These are phyloP conservation scores for Spheniscus mendiculus DNA, from an alignment of 2,113 vertebrate species.

Conservation along the genomic window DNA sequence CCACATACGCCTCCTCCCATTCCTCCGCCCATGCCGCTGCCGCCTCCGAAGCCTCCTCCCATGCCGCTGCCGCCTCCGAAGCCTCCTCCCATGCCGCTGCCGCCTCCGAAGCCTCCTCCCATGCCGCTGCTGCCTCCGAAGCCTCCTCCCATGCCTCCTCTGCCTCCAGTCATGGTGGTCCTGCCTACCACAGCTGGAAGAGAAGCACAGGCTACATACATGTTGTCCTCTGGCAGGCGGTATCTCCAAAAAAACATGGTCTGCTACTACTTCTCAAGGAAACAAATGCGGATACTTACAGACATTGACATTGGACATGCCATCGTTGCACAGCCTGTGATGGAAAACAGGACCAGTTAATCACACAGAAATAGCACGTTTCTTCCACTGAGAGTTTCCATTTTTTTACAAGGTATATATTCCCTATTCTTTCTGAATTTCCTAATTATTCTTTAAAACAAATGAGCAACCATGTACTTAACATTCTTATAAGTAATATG, in stretches of 20 bases:
- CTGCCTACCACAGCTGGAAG: conserved; percentile 64
- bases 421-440: neutral
- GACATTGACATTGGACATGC: neutral
- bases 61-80: no score
- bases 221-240: rapidly evolving
- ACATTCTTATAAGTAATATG: no score
- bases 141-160: neutral
- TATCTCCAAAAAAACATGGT: no score
- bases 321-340: neutral
- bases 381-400: neutral
- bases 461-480: neutral
- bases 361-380: neutral
- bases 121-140: no score
- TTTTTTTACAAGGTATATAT: neutral
- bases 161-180: neutral
- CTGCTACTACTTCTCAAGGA: no score
- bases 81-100: no score
- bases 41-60: no score
- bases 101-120: no score
- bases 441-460: neutral
- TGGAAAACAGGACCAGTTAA: neutral
- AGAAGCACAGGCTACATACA: neutral
- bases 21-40: no score
- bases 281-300: neutral
- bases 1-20: no score